These are phyloP conservation scores for Lonchura striata DNA, from an alignment of 2,113 vertebrate species.

Conservation along the genomic window DNA sequence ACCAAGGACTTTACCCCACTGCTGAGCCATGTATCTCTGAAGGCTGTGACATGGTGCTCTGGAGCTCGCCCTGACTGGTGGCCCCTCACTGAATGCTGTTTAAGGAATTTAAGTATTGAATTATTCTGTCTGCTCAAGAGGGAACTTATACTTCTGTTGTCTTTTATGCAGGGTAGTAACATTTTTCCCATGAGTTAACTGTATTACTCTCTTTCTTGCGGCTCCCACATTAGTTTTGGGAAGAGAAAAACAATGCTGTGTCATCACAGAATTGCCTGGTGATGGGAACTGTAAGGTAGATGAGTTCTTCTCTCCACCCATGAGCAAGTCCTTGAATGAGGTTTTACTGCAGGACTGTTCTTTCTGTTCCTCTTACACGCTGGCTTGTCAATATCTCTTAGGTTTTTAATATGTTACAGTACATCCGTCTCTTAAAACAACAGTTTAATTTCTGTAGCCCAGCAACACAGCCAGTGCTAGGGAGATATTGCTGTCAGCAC, in stretches of 20 bases:
- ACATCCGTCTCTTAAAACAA: neutral
- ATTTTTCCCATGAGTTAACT: conserved; percentile 10
- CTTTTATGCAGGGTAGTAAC: neutral
- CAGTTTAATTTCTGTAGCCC: neutral
- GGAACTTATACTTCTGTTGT: neutral
- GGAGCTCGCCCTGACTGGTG: neutral
- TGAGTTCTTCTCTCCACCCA: conserved; percentile 50
- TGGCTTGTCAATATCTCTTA: conserved; percentile 13
- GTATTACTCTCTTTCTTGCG: neutral
- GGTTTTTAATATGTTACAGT: conserved; percentile 8
- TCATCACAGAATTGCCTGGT: conserved; percentile 21
- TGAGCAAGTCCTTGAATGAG: conserved; percentile 48
- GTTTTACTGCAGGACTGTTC: conserved; percentile 40
- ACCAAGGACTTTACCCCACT: neutral
- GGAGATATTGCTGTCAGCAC: neutral
- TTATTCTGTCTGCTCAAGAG: neutral
- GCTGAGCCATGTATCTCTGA: neutral
- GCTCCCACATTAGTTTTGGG: conserved; percentile 1
- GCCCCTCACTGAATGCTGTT: neutral
- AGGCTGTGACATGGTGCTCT: neutral
- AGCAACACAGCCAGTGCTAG: neutral
- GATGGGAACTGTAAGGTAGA: conserved; percentile 42
- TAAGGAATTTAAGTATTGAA: neutral
- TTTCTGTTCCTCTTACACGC: neutral
- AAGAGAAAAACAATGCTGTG: conserved; percentile 20